phyloP scores from a whole-genome alignment of 1,140 invertebrate species.

The Acromyrmex heyeri region DNA sequence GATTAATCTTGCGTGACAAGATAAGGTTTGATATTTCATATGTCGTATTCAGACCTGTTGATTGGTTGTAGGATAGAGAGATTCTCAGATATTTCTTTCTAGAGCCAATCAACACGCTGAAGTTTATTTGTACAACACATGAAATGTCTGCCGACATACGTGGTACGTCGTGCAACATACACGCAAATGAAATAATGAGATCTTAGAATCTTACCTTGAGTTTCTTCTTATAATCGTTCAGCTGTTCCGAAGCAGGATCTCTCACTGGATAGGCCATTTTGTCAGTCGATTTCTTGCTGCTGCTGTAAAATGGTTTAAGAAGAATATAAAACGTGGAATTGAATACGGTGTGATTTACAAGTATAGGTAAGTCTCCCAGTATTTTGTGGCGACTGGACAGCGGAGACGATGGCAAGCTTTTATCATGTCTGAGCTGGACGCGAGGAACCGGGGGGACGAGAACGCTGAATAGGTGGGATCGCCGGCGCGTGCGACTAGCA shows the following conservation, averaged over 20 bases:
- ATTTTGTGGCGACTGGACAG: slow-evolving; percentile 40
- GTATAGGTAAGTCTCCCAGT: too few relatives aligned
- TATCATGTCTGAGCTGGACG: slow-evolving; percentile 57
- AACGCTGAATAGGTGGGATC: slow-evolving; percentile 33
- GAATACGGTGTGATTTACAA: background rate
- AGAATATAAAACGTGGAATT: background rate
- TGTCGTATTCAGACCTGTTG: too few relatives aligned
- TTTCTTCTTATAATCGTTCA: slow-evolving; percentile 89
- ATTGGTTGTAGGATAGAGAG: too few relatives aligned
- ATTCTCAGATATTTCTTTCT: too few relatives aligned
- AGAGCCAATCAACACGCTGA: too few relatives aligned
- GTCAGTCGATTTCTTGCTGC: background rate
- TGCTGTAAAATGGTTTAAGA: slow-evolving; percentile 20
- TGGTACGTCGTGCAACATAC: background rate
- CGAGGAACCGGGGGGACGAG: too few relatives aligned
- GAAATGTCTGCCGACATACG: background rate
- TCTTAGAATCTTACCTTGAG: slow-evolving; percentile 86
- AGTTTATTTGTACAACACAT: too few relatives aligned
- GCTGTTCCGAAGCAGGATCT: slow-evolving; percentile 90
- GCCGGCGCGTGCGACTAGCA: background rate
- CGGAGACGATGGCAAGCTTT: slow-evolving; percentile 62
- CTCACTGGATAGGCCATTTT: slow-evolving; percentile 69
- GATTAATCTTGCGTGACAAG: background rate
- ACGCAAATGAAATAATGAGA: background rate
- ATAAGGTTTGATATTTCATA: too few relatives aligned